phyloP scores from a whole-genome alignment of 2,113 vertebrate genomes.

The Cygnus atratus region DNA sequence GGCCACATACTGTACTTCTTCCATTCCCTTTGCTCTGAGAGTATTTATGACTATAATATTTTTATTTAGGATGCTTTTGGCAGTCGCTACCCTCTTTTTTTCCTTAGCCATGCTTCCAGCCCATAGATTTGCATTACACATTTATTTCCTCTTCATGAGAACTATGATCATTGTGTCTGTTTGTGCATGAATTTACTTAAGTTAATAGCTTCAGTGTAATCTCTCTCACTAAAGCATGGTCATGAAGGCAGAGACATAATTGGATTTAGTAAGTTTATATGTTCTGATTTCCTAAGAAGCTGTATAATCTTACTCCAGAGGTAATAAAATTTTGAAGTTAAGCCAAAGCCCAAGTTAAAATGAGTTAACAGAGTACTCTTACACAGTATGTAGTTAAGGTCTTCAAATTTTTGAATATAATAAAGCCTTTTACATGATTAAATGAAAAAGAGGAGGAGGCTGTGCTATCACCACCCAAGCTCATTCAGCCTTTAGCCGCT shows the following conservation, averaged over 20 bases:
- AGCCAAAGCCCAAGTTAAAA: neutral
- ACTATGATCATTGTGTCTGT: neutral
- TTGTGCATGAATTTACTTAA: neutral
- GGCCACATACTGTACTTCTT: neutral
- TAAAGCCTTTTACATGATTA: neutral
- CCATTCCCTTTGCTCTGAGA: neutral
- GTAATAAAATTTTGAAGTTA: neutral
- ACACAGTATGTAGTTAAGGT: neutral
- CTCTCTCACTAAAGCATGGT: neutral
- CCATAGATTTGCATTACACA: neutral
- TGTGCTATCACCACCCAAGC: neutral
- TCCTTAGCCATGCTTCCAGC: neutral
- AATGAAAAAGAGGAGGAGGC: neutral
- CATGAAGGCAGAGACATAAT: neutral
- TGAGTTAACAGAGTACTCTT: neutral
- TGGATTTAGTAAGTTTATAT: neutral
- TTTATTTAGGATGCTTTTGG: neutral
- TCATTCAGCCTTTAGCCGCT: neutral
- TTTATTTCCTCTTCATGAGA: neutral
- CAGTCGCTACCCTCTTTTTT: neutral
- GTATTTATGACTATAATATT: neutral
- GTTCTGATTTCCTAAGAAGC: neutral
- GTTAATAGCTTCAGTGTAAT: neutral
- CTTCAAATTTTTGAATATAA: neutral
- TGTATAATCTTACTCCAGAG: neutral